Evolutionary conservation across 2,888 invertebrate species (phyloP), one percentile per base, ranked within the genome.

Genomic region (Drepana falcataria): DNA sequence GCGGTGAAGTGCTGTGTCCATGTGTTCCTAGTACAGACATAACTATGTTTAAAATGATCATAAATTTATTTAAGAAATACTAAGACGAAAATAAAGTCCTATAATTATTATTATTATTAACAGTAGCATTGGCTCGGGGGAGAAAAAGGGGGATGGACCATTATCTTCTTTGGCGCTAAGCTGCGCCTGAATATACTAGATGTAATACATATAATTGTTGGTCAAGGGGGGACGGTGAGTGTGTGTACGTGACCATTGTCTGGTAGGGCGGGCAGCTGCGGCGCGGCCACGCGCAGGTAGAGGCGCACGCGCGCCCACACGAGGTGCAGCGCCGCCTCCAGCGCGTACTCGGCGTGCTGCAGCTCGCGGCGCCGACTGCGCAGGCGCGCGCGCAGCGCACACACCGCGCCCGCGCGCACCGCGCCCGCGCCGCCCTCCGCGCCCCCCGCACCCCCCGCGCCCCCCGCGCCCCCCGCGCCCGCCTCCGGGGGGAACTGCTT

Each of bases 301-400:
- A 94, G 94, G 66, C 95, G 94, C 53, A 95, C 82, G 82, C 95
- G 96, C 53, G 94, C 93, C 96, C 96, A 96, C 60, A 96, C 88
- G 59, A 96, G 91, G 73, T 95, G 95, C 53, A 96, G 83, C 66
- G 94, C 93, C 65, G 94, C 93, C 74, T 95, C 95, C 35, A 95
- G 93, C 55, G 95, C 94, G 71, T 93, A 93, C 52, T 92, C 88
- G 72, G 93, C 92, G 71, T 93, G 91, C 66, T 92, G 92, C 66
- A 94, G 87, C 76, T 94, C 93, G 56, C 87, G 88, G 59, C 92
- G 92, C 0, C 85, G 75, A 59, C 58, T 55, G 57, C 63, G 61
- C 58, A 64, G 69, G 34, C 81, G 73, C 57, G 55, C 63, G 9
- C 63, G 61, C 64, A 81, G 69, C 52, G 40, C 66, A 21, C 21